A percentile compares a stretch with the other conserved stretches of the same genome.
These are phyloP conservation scores for Megaustenia siamemsis DNA, from an alignment of 2,888 invertebrate species.

Conservation along the genomic window DNA sequence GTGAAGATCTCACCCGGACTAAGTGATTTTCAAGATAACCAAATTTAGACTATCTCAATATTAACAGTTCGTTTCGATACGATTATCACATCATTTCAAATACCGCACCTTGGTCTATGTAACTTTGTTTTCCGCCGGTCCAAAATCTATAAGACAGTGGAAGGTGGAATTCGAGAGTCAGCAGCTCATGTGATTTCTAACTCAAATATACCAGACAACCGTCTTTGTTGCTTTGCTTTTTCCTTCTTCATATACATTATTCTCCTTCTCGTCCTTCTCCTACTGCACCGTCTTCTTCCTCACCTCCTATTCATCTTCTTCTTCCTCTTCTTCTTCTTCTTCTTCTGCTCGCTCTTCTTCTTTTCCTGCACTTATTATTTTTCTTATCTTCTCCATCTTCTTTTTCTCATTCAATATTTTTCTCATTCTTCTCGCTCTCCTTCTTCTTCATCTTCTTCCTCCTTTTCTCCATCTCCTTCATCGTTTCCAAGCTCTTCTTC, in stretches of 20 bases:
- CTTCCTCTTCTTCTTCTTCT: too few species aligned
- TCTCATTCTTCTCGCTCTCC: too few species aligned
- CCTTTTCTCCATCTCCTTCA: too few species aligned
- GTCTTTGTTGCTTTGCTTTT: too few species aligned
- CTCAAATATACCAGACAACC: too few species aligned
- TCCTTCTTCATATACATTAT: too few species aligned
- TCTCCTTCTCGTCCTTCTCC: not conserved
- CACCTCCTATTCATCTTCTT: too few species aligned
- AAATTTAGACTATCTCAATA: not conserved
- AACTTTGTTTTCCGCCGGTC: not conserved
- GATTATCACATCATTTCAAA: conserved; percentile 1
- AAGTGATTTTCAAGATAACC: conserved; percentile 7
- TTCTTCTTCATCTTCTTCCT: too few species aligned
- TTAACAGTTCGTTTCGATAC: not conserved
- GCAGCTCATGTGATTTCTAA: not conserved
- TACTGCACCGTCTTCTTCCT: not conserved
- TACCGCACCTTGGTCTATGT: not conserved
- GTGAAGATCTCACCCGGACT: not conserved
- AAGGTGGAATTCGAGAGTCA: not conserved
- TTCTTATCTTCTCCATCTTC: not conserved
- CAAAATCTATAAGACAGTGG: not conserved
- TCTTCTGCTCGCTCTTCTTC: not conserved
- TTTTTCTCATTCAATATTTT: too few species aligned
- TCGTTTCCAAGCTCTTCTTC: not conserved
- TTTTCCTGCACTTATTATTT: not conserved